These are phyloP conservation scores for Chirona hameri DNA, from an alignment of 2,888 invertebrate species.

Conservation along the genomic window DNA sequence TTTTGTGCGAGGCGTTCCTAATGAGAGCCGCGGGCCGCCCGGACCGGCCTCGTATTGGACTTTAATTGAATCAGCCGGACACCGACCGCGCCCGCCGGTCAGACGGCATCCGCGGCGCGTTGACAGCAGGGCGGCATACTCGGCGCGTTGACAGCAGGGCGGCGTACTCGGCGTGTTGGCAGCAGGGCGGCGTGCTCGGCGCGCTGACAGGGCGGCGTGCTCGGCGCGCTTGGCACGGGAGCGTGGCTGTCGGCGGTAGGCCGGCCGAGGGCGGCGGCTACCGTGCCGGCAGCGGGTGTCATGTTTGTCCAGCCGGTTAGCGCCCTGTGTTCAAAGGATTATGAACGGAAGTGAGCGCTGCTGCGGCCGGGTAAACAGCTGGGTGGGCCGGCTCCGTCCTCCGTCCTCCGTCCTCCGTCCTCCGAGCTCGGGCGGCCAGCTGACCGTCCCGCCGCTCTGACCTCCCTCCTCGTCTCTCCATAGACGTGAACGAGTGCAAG, in stretches of 20 bases:
- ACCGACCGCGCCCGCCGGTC: background rate
- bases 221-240: background rate
- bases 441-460: background rate
- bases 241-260: background rate
- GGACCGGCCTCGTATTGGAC: background rate
- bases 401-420: background rate
- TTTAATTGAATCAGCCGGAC: conserved; percentile 9
- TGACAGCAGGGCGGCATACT: background rate
- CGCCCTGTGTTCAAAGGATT: background rate
- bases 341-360: background rate
- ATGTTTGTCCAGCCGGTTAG: background rate
- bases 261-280: background rate
- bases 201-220: background rate
- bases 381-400: background rate
- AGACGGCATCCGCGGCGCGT: background rate
- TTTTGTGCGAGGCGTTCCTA: background rate
- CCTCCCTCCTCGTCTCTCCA: background rate
- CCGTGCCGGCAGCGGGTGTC: background rate
- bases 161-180: background rate
- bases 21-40: background rate
- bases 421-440: background rate
- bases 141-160: background rate
- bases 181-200: background rate
- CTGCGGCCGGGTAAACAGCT: background rate
- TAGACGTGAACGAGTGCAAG: conserved; percentile 74